Percentiles rank a stretch among this genome's conserved stretches.
Conservation (phyloP, 2,888 invertebrate species). For the Epinotia bilunana region DNA sequence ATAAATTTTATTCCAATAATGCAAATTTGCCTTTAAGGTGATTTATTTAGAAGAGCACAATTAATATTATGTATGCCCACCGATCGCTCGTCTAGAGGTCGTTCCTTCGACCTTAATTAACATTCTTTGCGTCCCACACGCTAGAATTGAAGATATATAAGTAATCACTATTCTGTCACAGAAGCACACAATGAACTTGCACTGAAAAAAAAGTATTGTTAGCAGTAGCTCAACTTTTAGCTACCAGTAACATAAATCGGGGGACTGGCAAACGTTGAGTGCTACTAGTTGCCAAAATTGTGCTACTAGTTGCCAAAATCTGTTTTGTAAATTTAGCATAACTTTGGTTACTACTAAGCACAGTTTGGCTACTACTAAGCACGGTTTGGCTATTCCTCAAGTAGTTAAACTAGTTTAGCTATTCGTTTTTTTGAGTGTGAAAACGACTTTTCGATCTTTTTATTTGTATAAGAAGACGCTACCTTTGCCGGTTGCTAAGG, state of each 20-base stretch:
- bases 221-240: too few species aligned
- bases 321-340: too few species aligned
- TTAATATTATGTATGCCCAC: slow-evolving; percentile 12
- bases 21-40: slow-evolving; percentile 1
- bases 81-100: slow-evolving; percentile 34
- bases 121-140: slow-evolving; percentile 12
- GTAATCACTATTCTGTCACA: neutral
- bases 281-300: too few species aligned
- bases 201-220: too few species aligned
- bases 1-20: neutral
- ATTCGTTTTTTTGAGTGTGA: too few species aligned
- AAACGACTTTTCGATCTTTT: neutral
- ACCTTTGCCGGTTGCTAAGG: neutral
- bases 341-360: too few species aligned
- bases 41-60: slow-evolving; percentile 23
- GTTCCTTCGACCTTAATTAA: slow-evolving; percentile 28
- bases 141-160: slow-evolving; percentile 1
- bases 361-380: too few species aligned
- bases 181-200: neutral
- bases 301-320: too few species aligned
- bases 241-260: too few species aligned
- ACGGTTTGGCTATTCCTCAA: too few species aligned
- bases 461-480: neutral
- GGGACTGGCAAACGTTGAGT: too few species aligned
- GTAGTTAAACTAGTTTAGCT: too few species aligned